These are phyloP conservation scores for Callipepla squamata DNA, from an alignment of 2,113 vertebrate genomes.

Conservation along the genomic window DNA sequence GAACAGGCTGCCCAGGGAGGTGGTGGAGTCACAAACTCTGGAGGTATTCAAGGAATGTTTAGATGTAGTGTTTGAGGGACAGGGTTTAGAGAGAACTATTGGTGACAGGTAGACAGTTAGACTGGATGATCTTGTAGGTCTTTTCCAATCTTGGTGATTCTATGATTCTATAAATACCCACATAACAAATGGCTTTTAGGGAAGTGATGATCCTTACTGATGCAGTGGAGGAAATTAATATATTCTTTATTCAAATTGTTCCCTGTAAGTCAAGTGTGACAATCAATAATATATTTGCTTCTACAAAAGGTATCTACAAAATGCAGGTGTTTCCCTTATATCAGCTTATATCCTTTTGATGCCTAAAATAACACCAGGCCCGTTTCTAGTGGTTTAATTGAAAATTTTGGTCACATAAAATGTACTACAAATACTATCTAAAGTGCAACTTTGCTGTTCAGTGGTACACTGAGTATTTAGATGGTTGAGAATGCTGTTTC, in stretches of 20 bases:
- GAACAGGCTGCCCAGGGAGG: no score
- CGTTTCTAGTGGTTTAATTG: slow-evolving; percentile 76
- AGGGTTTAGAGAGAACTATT: no score
- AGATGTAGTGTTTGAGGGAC: no score
- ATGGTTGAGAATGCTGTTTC: slow-evolving; percentile 52
- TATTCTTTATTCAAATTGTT: slow-evolving; percentile 61
- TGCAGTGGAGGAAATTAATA: slow-evolving; percentile 33
- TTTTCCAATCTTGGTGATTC: no score
- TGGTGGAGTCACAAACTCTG: no score
- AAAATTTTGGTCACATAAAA: slow-evolving; percentile 69
- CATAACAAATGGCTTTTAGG: neutral
- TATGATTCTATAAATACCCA: neutral
- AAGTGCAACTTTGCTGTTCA: slow-evolving; percentile 26
- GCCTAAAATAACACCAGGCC: slow-evolving; percentile 60
- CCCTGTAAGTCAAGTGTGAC: slow-evolving; percentile 15
- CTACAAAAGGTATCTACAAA: slow-evolving; percentile 28
- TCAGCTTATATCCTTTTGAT: slow-evolving; percentile 74
- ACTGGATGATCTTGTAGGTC: no score
- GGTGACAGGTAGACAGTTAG: no score
- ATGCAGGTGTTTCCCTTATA: slow-evolving; percentile 68
- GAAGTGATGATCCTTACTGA: neutral
- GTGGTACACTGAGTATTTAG: slow-evolving; percentile 53
- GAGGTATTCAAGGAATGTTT: no score
- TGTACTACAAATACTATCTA: slow-evolving; percentile 66
- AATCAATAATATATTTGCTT: neutral